Evolutionary conservation across 1,140 invertebrate species (phyloP), one percentile per base, ranked within the genome.

Genomic region (Lerema accius): DNA sequence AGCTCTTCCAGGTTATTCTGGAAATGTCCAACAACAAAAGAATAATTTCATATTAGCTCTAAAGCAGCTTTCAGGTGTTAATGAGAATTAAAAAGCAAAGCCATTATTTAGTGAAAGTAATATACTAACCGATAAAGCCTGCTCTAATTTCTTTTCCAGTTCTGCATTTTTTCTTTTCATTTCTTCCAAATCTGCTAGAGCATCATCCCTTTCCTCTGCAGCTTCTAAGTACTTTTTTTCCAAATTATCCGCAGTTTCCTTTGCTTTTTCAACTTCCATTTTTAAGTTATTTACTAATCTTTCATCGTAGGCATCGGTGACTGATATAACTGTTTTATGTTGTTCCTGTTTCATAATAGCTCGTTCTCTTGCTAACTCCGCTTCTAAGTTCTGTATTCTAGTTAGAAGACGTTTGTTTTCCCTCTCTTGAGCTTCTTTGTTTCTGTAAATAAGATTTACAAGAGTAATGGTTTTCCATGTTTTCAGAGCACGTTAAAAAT

Each of bases 391-490:
- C 7, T 94, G 92, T 80, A 96, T 95, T 85, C 94, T 94, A 37
- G 95, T 94, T 82, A 94, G 82, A 23, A 98, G 91, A 69, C 96
- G 93, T 80, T 97, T 96, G 76, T 97, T 98, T 82, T 97, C 96
- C 71, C 96, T 94, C 65, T 96, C 95, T 67, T 96, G 92, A 0
- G 96, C 95, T 82, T 97, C 95, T 80, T 96, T 97, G 75, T 96
- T 96, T 78, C 96, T 92, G 58, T 45, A n/a, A n/a, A n/a, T 2
- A 46, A 43, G 17, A 3, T 35, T 23, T 19, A 48, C 11, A 40
- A 19, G 62, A 19, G 26, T 56, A 65, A 37, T 14, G n/a, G 37
- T 40, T 5, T n/a, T n/a, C n/a, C n/a, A n/a, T n/a, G n/a, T n/a
- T n/a, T n/a, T n/a, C n/a, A n/a, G n/a, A n/a, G n/a, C n/a, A n/a